These are phyloP conservation scores for Muraenolepis orangiensis DNA, from an alignment of 2,797 vertebrate species.

Conservation along the genomic window DNA sequence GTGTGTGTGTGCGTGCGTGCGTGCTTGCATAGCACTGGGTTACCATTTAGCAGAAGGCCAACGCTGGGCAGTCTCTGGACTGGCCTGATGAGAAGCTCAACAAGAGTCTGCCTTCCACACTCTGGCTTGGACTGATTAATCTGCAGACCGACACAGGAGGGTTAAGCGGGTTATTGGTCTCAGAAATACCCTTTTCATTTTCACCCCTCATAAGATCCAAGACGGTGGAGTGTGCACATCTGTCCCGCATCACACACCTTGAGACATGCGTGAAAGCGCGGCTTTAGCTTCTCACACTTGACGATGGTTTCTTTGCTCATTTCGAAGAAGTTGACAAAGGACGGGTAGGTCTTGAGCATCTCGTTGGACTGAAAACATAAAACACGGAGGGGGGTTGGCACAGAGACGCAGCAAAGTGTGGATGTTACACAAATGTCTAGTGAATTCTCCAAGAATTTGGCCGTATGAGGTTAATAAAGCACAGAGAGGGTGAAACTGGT, in stretches of 20 bases:
- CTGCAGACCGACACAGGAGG: slow-evolving; percentile 58
- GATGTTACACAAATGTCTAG: too few relatives aligned
- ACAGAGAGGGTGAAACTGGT: not conserved
- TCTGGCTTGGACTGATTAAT: slow-evolving; percentile 98
- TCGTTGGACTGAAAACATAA: slow-evolving; percentile 82
- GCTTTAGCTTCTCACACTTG: slow-evolving; percentile 93
- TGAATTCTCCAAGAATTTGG: not conserved
- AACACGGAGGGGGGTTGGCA: not conserved
- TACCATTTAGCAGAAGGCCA: slow-evolving; percentile 93
- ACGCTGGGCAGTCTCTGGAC: slow-evolving; percentile 96
- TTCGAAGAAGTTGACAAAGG: slow-evolving; percentile 99
- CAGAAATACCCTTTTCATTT: not conserved
- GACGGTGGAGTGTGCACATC: not conserved
- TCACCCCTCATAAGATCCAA: not conserved
- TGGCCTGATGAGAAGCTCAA: slow-evolving; percentile 93
- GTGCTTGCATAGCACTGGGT: slow-evolving; percentile 9
- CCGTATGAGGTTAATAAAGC: not conserved
- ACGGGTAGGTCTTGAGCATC: slow-evolving; percentile 92
- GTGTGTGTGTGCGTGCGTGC: not conserved
- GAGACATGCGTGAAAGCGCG: slow-evolving; percentile 95
- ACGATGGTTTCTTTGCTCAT: slow-evolving; percentile 98
- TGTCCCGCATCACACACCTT: slow-evolving; percentile 75
- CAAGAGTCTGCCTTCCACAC: slow-evolving; percentile 92
- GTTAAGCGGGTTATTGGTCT: not conserved
- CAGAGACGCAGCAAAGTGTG: not conserved